Evolutionary conservation across 1,140 invertebrate genomes (phyloP), one percentile per base, ranked within the genome.

Genomic region (Heliconius melpomene): DNA sequence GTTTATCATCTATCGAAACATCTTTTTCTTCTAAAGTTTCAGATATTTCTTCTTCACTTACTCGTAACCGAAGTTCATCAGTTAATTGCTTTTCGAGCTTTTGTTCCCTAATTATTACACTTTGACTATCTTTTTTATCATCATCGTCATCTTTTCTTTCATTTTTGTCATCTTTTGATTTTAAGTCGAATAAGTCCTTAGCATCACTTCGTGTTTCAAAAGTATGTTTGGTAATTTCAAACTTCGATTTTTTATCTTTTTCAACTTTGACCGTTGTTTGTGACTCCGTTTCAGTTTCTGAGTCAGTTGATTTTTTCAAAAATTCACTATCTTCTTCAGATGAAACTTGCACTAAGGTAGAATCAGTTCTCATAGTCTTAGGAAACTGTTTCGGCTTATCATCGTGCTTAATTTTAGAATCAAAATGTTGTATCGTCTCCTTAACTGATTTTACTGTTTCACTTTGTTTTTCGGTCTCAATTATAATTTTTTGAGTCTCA

Each of bases 281-380:
- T n/a, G 94, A 93, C 84, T 94, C 94, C 79, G 94, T 92, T 89
- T 95, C 94, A 38, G 94, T 95, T 88, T 95, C 94, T 20, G 94
- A 95, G 81, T 95, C 94, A 8, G 94, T 95, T n/a, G 94, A 95
- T 87, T 95, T 95, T 74, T 95, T 95, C n/a, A 95, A 85, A 78
- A 94, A 95, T 81, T 95, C 94, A 78, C 90, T 95, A 74, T 95
- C 94, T 91, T 95, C 94, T 85, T 95, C 94, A 13, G 94, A 95
- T 71, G 94, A 95, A 76, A 95, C 92, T 86, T 95, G 94, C 1
- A 95, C 94, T 40, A 95, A 88, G 26, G 94, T 95, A 13, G 94
- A 95, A 82, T 95, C 94, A 26, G 94, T 95, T 85, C 94, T 89
- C 71, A 92, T 88, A 13, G 93, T 85, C 85, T 94, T 95, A 7